Conservation (phyloP, 2,888 invertebrate species). For the Tricholauxania praeusta region DNA sequence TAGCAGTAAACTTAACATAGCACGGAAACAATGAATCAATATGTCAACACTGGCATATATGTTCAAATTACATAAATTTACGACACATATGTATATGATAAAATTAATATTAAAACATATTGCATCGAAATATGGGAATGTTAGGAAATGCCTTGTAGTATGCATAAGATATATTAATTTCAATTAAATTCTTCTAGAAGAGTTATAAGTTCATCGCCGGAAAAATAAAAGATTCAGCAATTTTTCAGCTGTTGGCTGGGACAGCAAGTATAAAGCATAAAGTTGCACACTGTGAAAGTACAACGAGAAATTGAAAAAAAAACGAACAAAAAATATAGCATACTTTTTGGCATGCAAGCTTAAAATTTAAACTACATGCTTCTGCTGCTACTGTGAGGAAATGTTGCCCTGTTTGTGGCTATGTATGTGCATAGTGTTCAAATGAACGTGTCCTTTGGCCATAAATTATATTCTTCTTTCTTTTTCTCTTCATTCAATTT, state of each 20-base stretch:
- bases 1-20: too few relatives aligned
- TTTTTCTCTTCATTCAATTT: not conserved
- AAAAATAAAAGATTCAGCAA: too few relatives aligned
- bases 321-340: constrained; percentile 56
- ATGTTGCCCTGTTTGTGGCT: not conserved
- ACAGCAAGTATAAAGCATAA: not conserved
- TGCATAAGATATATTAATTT: not conserved
- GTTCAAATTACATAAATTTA: too few relatives aligned
- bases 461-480: constrained; percentile 14
- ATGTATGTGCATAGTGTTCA: not conserved
- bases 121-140: too few relatives aligned
- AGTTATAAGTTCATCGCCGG: too few relatives aligned
- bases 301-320: not conserved
- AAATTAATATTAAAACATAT: too few relatives aligned
- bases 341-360: constrained; percentile 61
- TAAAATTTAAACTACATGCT: constrained; percentile 57
- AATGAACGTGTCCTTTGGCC: constrained; percentile 24
- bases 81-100: too few relatives aligned
- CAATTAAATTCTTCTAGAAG: not conserved
- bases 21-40: too few relatives aligned
- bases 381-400: not conserved
- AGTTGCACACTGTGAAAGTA: not conserved
- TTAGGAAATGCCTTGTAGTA: not conserved
- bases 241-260: not conserved
- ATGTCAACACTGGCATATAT: too few relatives aligned